These are phyloP conservation scores for Microplitis mediator DNA, from an alignment of 1,140 invertebrate genomes.

Conservation along the genomic window DNA sequence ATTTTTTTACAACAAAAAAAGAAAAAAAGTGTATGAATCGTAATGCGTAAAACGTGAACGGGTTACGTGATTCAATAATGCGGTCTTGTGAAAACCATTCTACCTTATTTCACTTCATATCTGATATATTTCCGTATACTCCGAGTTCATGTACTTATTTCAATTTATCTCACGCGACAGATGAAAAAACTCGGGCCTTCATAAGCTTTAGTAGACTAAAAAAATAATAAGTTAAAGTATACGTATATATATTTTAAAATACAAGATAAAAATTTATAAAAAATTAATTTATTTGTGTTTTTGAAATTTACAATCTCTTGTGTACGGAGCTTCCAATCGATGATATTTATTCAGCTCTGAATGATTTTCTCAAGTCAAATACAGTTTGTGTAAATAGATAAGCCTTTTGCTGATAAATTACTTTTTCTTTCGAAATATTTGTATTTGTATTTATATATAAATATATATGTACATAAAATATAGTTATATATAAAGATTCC, in stretches of 20 bases:
- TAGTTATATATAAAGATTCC: not conserved
- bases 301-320: not conserved
- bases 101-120: not conserved
- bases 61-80: conserved; percentile 44
- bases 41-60: conserved; percentile 36
- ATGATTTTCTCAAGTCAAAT: not conserved
- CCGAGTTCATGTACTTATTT: conserved; percentile 11
- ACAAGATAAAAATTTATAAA: too few species aligned
- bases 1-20: not conserved
- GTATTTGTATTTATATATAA: not conserved
- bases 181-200: conserved; percentile 26
- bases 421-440: not conserved
- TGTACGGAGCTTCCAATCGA: not conserved
- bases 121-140: not conserved
- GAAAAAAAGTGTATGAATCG: conserved; percentile 30
- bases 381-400: not conserved
- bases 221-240: too few species aligned
- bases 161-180: conserved; percentile 29
- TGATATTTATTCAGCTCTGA: not conserved
- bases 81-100: conserved; percentile 17
- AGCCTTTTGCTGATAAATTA: not conserved
- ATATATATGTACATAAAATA: not conserved
- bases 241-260: too few species aligned
- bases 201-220: not conserved
- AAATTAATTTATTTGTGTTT: too few species aligned